Evolutionary conservation across 2,888 invertebrate genomes (phyloP).

Genomic region (Meandrusa payeni): DNA sequence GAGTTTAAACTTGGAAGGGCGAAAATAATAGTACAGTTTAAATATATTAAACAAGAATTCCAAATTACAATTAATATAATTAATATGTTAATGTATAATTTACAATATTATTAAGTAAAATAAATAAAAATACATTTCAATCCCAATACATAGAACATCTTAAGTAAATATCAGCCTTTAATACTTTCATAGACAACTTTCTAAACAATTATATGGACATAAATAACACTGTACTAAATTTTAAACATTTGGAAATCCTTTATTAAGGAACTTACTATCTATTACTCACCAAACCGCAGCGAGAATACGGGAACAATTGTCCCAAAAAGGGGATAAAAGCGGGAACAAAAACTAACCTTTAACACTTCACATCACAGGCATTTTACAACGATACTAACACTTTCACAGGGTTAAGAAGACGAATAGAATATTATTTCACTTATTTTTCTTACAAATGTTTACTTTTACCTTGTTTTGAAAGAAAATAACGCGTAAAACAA

Average conservation of each 20-base stretch:
- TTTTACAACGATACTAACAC: slow-evolving; percentile 34
- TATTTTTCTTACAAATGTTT: slow-evolving; percentile 24
- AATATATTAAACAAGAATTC: too few species aligned
- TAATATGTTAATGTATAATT: too few species aligned
- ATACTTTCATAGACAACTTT: slow-evolving; percentile 2
- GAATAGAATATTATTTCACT: slow-evolving; percentile 22
- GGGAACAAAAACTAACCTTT: slow-evolving; percentile 75
- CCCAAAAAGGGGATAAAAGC: slow-evolving; percentile 56
- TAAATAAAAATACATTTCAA: too few species aligned
- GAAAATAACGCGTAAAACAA: slow-evolving; percentile 54
- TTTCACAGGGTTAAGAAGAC: slow-evolving; percentile 15
- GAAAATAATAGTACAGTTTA: too few species aligned
- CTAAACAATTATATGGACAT: not conserved
- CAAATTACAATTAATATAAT: too few species aligned
- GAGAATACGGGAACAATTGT: slow-evolving; percentile 44
- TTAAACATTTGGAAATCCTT: slow-evolving; percentile 54
- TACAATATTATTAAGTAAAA: too few species aligned
- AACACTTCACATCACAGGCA: slow-evolving; percentile 45
- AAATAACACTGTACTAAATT: not conserved
- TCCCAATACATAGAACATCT: slow-evolving; percentile 5
- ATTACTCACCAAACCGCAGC: slow-evolving; percentile 73
- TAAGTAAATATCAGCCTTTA: slow-evolving; percentile 19
- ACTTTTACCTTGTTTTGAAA: slow-evolving; percentile 28
- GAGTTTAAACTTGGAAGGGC: too few species aligned
- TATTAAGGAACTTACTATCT: slow-evolving; percentile 59